Conservation (phyloP, 2,888 invertebrate species). For the Amblyjoppa proteus region DNA sequence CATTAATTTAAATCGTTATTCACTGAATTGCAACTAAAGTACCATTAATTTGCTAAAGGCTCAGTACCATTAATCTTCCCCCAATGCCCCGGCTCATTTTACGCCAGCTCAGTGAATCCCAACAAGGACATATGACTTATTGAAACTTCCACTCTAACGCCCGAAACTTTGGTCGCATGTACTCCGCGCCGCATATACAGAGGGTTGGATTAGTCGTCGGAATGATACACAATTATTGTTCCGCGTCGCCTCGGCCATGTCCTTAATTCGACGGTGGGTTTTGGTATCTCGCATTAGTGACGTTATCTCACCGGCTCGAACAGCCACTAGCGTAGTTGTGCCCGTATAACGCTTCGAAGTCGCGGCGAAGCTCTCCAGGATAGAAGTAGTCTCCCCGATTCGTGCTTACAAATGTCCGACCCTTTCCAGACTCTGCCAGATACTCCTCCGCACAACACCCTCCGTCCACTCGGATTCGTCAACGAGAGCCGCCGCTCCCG, state of each 20-base stretch:
- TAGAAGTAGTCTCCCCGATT: constrained; percentile 28
- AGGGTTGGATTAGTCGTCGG: constrained; percentile 33
- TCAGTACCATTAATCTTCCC: background rate
- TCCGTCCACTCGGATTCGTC: constrained; percentile 50
- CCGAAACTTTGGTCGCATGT: constrained; percentile 1
- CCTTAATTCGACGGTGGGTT: constrained; percentile 57
- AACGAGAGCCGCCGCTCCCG: constrained; percentile 19
- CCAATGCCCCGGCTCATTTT: background rate
- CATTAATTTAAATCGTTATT: too few relatives aligned
- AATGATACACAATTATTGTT: constrained; percentile 61
- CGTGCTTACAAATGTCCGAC: constrained; percentile 43
- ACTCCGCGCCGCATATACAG: background rate
- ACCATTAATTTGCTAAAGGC: background rate
- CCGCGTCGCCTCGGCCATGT: constrained; percentile 23
- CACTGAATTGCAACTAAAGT: background rate
- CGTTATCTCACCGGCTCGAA: constrained; percentile 53
- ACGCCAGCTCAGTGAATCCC: background rate
- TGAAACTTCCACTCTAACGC: background rate
- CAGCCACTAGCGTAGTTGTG: constrained; percentile 46
- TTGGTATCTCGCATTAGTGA: constrained; percentile 46
- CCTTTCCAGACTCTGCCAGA: background rate
- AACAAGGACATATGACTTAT: constrained; percentile 10
- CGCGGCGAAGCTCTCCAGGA: constrained; percentile 9
- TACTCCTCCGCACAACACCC: constrained; percentile 3
- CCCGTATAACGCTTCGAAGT: constrained; percentile 16